Percentiles rank a stretch among this genome's conserved stretches.
Evolutionary conservation across 2,888 invertebrate species (phyloP).

Genomic region (Platycheirus albimanus): DNA sequence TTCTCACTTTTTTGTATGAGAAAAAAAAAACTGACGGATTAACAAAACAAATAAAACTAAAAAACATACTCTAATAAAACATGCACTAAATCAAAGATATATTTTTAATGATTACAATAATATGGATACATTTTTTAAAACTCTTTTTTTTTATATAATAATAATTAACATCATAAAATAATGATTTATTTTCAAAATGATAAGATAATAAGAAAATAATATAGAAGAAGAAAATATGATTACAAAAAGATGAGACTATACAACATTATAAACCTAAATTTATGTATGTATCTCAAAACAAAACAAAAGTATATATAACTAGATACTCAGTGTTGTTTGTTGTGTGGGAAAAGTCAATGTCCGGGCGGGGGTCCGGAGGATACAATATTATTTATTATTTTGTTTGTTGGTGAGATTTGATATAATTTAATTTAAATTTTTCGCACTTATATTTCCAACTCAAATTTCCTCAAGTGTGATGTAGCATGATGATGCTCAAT

Average conservation of each 20-base stretch:
- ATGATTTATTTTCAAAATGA: constrained; percentile 9
- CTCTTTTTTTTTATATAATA: constrained; percentile 29
- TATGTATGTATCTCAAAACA: too few species aligned
- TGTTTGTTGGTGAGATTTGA: constrained; percentile 23
- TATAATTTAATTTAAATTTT: constrained; percentile 15
- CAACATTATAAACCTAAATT: constrained; percentile 34
- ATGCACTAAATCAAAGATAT: constrained; percentile 48
- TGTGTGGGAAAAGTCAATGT: constrained; percentile 34
- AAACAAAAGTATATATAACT: too few species aligned
- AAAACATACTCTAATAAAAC: constrained; percentile 69
- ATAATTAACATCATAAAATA: constrained; percentile 56
- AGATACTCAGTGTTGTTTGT: too few species aligned
- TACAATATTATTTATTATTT: constrained; percentile 22
- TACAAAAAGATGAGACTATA: constrained; percentile 58
- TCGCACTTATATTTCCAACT: constrained; percentile 83
- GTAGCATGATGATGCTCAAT: constrained; percentile 83
- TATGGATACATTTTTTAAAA: constrained; percentile 25
- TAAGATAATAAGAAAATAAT: constrained; percentile 23
- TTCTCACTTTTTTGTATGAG: constrained; percentile 28
- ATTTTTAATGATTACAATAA: constrained; percentile 39
- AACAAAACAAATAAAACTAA: constrained; percentile 71
- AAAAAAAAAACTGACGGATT: constrained; percentile 53
- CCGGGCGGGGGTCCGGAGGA: too few species aligned
- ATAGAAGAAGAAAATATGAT: constrained; percentile 48
- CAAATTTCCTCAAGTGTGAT: constrained; percentile 86